Base-by-base conservation (phyloP, 2,888 invertebrate genomes). In the Ichneumon xanthorius region DNA sequence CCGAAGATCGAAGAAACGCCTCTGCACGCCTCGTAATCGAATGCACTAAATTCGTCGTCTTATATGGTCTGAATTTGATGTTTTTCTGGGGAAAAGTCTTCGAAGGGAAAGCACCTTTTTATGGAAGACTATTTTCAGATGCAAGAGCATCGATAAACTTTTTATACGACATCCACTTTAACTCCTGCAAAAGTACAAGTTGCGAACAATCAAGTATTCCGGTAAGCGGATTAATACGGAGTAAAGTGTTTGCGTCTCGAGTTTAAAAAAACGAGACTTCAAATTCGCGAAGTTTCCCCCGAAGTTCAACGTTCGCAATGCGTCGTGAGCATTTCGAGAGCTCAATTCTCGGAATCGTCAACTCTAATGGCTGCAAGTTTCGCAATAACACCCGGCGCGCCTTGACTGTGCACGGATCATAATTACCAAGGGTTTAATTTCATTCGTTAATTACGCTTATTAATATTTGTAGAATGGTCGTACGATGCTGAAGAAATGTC, bases 401-500 rank as follows among this genome's bases (percentile, higher is more conserved):
- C 16, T 7, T 5, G 4, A 33, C 26, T 76, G 63, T 40, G 26
- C 55, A 11, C 40, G 19, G 45, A 50, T 40, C 48, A 55, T 50
- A 37, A 40, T 33, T 48, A 26, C 48, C 22, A 48, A 26, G 14
- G 1, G 14, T 6, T 68, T 26, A 45, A 14, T 6, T 16, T 11
- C 16, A 63, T 1, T 2, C n/a, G 33, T 55, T 40, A 7, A 37
- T 37, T 26, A 11, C 26, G 14, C 3, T 30, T 22, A 19, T 22
- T 71, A 70, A 7, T 80, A 16, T 4, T 58, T 67, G 48, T 78
- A 91, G 90, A 89, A 90, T 88, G 88, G 87, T 58, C 40, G 9
- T 77, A 90, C 84, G 86, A 91, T 91, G 91, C 58, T 90, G 87
- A 67, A 68, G 45, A 89, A 87, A 72, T 80, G 58, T 79, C 58